These are phyloP conservation scores for Ciona savignyi DNA, from an alignment of 23 tunicate species.

Conservation along the genomic window DNA sequence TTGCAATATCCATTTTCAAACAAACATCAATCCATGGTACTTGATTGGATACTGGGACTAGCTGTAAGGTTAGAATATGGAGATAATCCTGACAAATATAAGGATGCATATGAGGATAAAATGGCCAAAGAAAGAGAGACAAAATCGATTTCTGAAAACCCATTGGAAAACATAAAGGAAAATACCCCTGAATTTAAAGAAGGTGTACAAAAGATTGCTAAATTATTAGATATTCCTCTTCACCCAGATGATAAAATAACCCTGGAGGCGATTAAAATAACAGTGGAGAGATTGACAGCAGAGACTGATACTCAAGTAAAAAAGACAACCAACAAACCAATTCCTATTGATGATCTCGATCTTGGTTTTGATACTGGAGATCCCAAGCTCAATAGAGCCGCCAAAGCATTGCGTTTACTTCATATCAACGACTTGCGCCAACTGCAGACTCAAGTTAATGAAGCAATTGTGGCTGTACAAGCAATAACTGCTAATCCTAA, in stretches of 20 bases:
- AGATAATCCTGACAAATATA: slow-evolving; percentile 44
- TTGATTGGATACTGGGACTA: slow-evolving; percentile 73
- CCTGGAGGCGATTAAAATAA: slow-evolving; percentile 49
- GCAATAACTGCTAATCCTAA: slow-evolving; percentile 91
- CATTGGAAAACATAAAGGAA: not conserved
- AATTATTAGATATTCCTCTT: slow-evolving; percentile 52
- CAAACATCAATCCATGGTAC: slow-evolving; percentile 15
- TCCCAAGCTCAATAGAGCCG: slow-evolving; percentile 48
- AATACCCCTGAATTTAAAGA: slow-evolving; percentile 28
- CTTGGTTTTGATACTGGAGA: slow-evolving; percentile 79
- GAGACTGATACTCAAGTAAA: slow-evolving; percentile 9
- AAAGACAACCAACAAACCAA: slow-evolving; percentile 2
- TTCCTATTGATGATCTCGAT: slow-evolving; percentile 61
- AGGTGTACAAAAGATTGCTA: slow-evolving; percentile 60
- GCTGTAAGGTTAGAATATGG: slow-evolving; percentile 74
- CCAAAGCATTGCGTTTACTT: slow-evolving; percentile 78
- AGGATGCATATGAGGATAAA: slow-evolving; percentile 16
- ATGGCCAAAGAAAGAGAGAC: slow-evolving; percentile 8
- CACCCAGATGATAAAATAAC: slow-evolving; percentile 71
- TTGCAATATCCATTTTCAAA: slow-evolving; percentile 48
- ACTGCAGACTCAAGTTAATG: slow-evolving; percentile 81
- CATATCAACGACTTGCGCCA: slow-evolving; percentile 90
- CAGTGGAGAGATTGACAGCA: slow-evolving; percentile 50
- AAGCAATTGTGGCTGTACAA: slow-evolving; percentile 81
- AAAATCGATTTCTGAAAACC: slow-evolving; percentile 5